Base-by-base conservation (phyloP, 1,140 invertebrate genomes). In the Heliconius himera region DNA sequence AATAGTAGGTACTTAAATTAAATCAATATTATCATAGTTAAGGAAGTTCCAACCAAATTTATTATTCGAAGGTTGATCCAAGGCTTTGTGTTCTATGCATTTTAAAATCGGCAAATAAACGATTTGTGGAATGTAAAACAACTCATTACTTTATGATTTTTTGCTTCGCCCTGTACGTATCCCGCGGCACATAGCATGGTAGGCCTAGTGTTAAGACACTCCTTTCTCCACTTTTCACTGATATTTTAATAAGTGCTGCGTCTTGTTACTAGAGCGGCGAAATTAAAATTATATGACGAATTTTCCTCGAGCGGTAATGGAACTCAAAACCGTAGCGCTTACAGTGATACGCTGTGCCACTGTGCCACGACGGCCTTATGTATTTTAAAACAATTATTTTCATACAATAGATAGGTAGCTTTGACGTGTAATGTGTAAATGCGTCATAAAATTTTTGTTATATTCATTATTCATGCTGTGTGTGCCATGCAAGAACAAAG, bases 381-480 rank as follows among this genome's bases (percentile, higher is more conserved):
- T 46, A 46, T 66, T 29, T 22, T 66, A n/a, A 66, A 66, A 13
- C 60, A 66, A 66, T 66, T 29, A 66, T 66, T 66, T 66, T 66
- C 60, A 66, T 66, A 66, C 60, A 66, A 66, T 66, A 66, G 60
- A 66, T 66, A 66, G 56, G 9, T 29, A 66, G 22, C 22, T 66
- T 66, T 29, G 60, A 66, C 60, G 22, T 29, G 26, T 66, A 66
- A 5, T 22, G 9, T 26, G 20, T 26, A 13, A 9, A 79, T 70
- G 56, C 29, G 41, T 72, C 41, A 56, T 56, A 77, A 16, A 66
- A 29, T 93, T 66, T 66, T 66, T 16, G 60, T 66, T 66, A 3
- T 66, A 26, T 66, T 66, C 60, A 66, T 66, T 66, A 66, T 66
- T 66, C 26, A 29, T 22, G 26, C 9, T 66, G 3, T 6, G n/a